These are phyloP conservation scores for Aphelocoma californica DNA, from an alignment of 2,797 vertebrate species.

Conservation along the genomic window DNA sequence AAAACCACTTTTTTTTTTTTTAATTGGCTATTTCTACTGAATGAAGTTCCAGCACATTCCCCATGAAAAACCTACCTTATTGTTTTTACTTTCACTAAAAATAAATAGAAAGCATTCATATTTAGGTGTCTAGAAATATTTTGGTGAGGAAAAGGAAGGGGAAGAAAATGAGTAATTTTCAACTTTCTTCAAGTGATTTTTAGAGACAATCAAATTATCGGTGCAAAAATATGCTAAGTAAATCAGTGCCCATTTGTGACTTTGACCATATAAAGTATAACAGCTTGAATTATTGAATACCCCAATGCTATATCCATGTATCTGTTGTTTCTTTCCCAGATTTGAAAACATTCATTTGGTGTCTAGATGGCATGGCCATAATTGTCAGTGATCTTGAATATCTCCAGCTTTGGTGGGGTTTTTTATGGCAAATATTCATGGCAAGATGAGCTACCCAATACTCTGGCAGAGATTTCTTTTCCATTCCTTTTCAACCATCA, in stretches of 20 bases:
- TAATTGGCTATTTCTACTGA: background rate
- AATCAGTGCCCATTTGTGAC: background rate
- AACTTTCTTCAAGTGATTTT: background rate
- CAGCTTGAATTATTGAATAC: background rate
- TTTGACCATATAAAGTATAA: background rate
- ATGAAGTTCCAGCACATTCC: slow-evolving; percentile 3
- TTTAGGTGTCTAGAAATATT: background rate
- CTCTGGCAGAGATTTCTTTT: background rate
- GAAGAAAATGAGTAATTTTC: background rate
- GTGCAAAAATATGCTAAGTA: background rate
- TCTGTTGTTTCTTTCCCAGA: background rate
- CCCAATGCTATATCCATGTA: background rate
- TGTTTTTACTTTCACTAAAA: slow-evolving; percentile 15
- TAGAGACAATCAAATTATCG: background rate
- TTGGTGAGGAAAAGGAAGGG: background rate
- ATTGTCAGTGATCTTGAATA: background rate
- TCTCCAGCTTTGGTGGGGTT: background rate
- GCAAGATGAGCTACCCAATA: background rate
- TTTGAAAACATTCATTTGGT: background rate
- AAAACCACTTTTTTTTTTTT: background rate
- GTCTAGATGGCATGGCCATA: background rate
- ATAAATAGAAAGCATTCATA: background rate
- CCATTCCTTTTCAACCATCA: background rate
- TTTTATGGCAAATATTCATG: background rate
- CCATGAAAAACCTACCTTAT: background rate